Base-by-base conservation (phyloP, 2,888 invertebrate genomes). In the Drosophila acutilabella region DNA sequence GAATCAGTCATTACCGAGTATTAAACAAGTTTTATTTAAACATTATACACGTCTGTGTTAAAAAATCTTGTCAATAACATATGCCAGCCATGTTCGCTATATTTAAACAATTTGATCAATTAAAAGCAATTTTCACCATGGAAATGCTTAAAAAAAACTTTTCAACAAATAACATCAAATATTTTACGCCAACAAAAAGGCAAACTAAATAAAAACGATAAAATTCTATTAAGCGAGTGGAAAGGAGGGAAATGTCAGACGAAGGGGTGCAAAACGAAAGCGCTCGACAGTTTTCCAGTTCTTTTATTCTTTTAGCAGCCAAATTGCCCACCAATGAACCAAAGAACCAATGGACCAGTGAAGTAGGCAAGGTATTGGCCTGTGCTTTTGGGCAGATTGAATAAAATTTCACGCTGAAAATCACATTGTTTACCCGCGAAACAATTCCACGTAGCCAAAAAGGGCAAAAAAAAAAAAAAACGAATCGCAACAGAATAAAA, bases 381-480 rank as follows among this genome's bases (percentile, higher is more conserved):
- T 64, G 41, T 57, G 53, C 51, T 65, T 54, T 64, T 71, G 36
- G 40, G 45, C 45, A 71, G 74, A 84, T 82, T 81, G 86, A 88
- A 85, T 85, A 73, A 85, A 88, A 81, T 85, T 88, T 83, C 72
- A 88, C 80, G 81, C 78, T 75, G 86, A 74, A 87, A 82, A 75
- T 85, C 86, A 74, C 79, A 88, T 81, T 85, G 84, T 87, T 74
- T 79, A 71, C 73, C 78, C 71, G 67, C 56, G 71, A 71, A 84
- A 83, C 81, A 81, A 76, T 78, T 81, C 62, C 64, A 41, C 38
- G 51, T 41, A 38, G 36, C 41, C 68, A 65, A 58, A 42, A 33
- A 8, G 26, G 38, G 36, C 41, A 66, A 65, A 58, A 42, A 33
- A 8, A 18, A 26, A 4, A 41, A 58, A 58, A 48, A 58, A 40